Percentiles rank a stretch among this genome's conserved stretches.
Conservation (phyloP, 2,888 invertebrate genomes). For the Drosophila diplacantha region DNA sequence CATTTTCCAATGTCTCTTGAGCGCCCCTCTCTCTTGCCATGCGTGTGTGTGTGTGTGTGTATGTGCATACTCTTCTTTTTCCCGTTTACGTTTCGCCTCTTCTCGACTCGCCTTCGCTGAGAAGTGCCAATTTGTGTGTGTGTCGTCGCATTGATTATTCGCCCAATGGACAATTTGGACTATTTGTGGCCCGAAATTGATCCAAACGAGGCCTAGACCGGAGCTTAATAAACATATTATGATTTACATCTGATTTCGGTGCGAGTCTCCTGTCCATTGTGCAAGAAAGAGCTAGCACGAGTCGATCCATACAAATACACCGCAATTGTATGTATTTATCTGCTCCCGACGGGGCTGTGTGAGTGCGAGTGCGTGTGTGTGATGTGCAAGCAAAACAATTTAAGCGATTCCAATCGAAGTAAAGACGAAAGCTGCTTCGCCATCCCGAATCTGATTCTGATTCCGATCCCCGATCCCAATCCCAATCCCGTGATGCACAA, state of each 20-base stretch:
- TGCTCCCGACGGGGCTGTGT: slow-evolving; percentile 23
- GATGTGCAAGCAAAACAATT: slow-evolving; percentile 36
- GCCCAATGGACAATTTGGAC: slow-evolving; percentile 1
- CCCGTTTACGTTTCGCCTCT: slow-evolving; percentile 21
- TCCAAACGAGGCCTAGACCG: background rate
- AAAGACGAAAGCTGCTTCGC: slow-evolving; percentile 6
- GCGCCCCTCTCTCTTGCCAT: slow-evolving; percentile 24
- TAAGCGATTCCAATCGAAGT: slow-evolving; percentile 19
- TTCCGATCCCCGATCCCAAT: background rate
- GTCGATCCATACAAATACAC: slow-evolving; percentile 6
- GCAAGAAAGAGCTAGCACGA: slow-evolving; percentile 23
- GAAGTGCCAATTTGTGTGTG: slow-evolving; percentile 17
- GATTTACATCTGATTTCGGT: slow-evolving; percentile 16
- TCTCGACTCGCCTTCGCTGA: slow-evolving; percentile 3
- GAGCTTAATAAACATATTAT: background rate
- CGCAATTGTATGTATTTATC: slow-evolving; percentile 28
- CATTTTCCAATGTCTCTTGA: slow-evolving; percentile 48
- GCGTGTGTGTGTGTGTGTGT: slow-evolving; percentile 32
- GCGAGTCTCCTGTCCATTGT: slow-evolving; percentile 4
- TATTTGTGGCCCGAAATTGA: slow-evolving; percentile 3
- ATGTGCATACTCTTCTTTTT: slow-evolving; percentile 33
- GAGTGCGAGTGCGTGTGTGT: slow-evolving; percentile 6
- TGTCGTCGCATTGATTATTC: slow-evolving; percentile 16
- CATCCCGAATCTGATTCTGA: slow-evolving; percentile 8
- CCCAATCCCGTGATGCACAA: slow-evolving; percentile 7